Evolutionary conservation across 2,888 invertebrate species (phyloP), one percentile per base, ranked within the genome.

Genomic region (Agrochola circellaris): DNA sequence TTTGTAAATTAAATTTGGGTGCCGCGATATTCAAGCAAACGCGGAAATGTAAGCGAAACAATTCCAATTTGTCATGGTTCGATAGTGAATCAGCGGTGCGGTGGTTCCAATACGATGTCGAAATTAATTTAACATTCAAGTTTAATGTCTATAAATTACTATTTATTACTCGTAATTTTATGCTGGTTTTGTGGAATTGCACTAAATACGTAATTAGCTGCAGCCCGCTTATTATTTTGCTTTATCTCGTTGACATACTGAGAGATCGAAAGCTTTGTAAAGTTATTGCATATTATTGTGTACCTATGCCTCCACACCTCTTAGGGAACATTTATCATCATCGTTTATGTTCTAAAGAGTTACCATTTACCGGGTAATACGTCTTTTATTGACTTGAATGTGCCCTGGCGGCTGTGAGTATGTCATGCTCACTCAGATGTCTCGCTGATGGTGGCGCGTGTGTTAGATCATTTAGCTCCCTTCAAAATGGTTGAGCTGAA

Each of bases 51-150:
- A 89, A 85, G 89, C 86, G 87, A 91, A 92, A 93, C 92, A 91
- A 93, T 93, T 91, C 90, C 92, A 92, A 93, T 93, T 92, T 93
- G 92, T 93, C 91, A 92, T 87, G 89, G 90, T 89, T 91, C 90
- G 91, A 91, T 92, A 90, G 89, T 87, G 87, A 88, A 87, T 89
- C 86, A 82, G 89, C 67, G 82, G 69, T 68, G 75, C 71, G 69
- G 64, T 62, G 69, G 61, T 34, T 54, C 75, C 71, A 73, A 64
- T 81, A 77, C 73, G 69, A 85, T 61, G 67, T 73, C 42, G 68
- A 73, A 85, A 87, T 86, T 85, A 86, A 85, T 86, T 85, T 67
- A 77, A 83, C 84, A 77, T 79, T 77, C 67, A 75, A 79, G 77
- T 86, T 79, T 79, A 73, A 71, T 85, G 66, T 73, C 82, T 85